Evolutionary conservation across 2,888 invertebrate species (phyloP), one percentile per base, ranked within the genome.

Genomic region (Drosophila meridiana): DNA sequence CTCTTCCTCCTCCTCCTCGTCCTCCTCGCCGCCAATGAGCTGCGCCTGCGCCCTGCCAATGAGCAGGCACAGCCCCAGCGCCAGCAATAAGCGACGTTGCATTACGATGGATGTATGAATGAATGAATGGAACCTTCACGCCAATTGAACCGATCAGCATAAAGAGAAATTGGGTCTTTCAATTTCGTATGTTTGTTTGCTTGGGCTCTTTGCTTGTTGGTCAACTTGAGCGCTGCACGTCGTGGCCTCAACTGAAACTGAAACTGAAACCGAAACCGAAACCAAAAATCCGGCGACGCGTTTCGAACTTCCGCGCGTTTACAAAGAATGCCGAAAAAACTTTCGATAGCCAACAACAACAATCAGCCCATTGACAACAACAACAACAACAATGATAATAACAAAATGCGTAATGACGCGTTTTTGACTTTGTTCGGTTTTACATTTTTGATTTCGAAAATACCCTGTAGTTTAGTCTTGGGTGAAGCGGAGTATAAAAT

Each of bases 1-100:
- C 53, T 87, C 85, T n/a, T 91, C 91, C 57, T 92, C 92, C 50
- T 79, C 80, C 52, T 92, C 92, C 56, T 92, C 92, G n/a, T 92
- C 91, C 66, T 92, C 90, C 58, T 92, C 92, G 64, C 90, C 91
- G 4, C 89, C 90, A 66, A 89, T 91, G 36, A 91, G 77, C 66
- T 91, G 91, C 0, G 82, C 78, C 63, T 84, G 78, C 32, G 70
- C 76, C 28, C 83, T 57, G 32, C 68, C 40, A 6, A 88, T 53
- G 1, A 87, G 74, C 63, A 87, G 58, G 20, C 87, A 87, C 43
- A 89, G 40, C 4, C 74, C 75, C 42, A 87, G 60, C 3, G 79
- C 72, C 50, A 87, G 62, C 50, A 85, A 48, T 50, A 75, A 65
- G 0, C 77, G 82, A 50, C 56, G 53, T 48, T 66, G 82, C 83